Evolutionary conservation across 2,888 invertebrate species (phyloP), one percentile per base, ranked within the genome.

Genomic region (Tipula lateralis): DNA sequence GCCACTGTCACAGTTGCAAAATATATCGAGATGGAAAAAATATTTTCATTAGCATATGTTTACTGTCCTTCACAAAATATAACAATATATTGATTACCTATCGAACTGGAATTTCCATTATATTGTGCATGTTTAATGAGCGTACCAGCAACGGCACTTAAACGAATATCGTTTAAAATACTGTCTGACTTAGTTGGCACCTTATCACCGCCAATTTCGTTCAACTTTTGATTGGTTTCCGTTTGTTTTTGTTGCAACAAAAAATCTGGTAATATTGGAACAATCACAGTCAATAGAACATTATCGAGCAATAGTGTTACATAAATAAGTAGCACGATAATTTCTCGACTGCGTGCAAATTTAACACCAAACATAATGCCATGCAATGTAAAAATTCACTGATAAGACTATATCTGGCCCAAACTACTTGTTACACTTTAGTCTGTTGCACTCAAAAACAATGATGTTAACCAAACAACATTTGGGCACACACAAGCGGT

Each of bases 211-310:
- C 88, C 87, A 34, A 88, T 85, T 87, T 87, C 88, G 83, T 90
- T 89, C 85, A 89, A 88, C 29, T 88, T 87, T 80, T 89, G 87
- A 86, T 88, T 88, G 85, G 87, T 86, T 30, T 87, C 86, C 85
- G 86, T 85, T 83, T 86, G 86, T 36, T 88, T 91, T 91, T 84
- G 29, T 50, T 91, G 92, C 87, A 93, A 93, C 86, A 95, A 91
- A 89, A 93, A 95, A 89, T 95, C 94, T 12, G 95, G 95, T 87
- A 96, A 93, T 86, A 96, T 95, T 66, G 96, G 96, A 86, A 96
- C 96, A 84, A 97, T 94, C 44, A 96, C 95, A 39, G 97, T 97
- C 83, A 97, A 92, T 29, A 97, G 92, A 86, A 97, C 93, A 90
- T 97, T 97, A 91, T 97, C 97, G 89, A 96, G 90, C 87, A 96